Evolutionary conservation across 1,140 invertebrate species (phyloP).

Genomic region (Ceratosolen fusciceps): DNA sequence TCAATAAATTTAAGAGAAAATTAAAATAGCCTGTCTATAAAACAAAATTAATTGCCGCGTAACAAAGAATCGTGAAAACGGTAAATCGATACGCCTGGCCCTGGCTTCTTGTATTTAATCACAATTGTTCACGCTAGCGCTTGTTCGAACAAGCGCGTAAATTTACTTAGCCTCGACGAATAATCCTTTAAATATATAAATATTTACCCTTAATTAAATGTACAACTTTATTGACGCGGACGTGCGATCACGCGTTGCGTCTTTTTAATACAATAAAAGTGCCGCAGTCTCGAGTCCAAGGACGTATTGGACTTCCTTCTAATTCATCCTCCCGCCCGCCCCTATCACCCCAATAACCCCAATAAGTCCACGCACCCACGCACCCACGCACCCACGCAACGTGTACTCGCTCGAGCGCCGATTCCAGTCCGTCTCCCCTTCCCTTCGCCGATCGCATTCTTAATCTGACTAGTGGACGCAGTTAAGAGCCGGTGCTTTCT

Average conservation of each 20-base stretch:
- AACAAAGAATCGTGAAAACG: background rate
- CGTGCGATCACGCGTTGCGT: too few species aligned
- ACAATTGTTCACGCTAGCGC: too few species aligned
- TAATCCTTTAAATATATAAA: background rate
- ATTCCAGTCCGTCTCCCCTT: background rate
- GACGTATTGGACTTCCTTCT: slow-evolving; percentile 25
- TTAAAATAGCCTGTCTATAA: background rate
- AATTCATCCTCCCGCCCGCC: too few species aligned
- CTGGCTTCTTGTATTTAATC: background rate
- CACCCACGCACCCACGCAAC: background rate
- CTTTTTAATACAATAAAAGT: too few species aligned
- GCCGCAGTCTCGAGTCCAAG: too few species aligned
- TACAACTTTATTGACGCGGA: slow-evolving; percentile 7
- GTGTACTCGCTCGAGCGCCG: background rate
- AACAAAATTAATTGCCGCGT: background rate
- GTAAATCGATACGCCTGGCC: background rate
- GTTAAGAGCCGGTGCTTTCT: slow-evolving; percentile 39
- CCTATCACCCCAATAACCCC: too few species aligned
- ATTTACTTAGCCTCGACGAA: background rate
- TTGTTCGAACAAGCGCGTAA: background rate
- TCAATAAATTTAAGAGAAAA: background rate
- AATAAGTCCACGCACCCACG: too few species aligned
- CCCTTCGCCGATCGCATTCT: background rate
- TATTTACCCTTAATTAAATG: slow-evolving; percentile 39
- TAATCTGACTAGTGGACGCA: slow-evolving; percentile 28